Base-by-base conservation (phyloP, 1,140 invertebrate genomes). In the Cardiocondyla obscurior region DNA sequence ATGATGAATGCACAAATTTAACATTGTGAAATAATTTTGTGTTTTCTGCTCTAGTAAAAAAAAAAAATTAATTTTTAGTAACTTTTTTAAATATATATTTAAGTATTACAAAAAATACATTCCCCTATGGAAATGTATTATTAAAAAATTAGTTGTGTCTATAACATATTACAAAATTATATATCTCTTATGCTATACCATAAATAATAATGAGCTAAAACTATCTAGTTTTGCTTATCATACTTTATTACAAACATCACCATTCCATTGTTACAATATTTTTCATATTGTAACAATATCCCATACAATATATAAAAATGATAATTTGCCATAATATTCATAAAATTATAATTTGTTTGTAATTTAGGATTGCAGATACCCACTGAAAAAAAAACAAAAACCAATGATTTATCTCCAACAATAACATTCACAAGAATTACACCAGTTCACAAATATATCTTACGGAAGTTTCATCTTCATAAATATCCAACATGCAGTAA, bases 391-490 rank as follows among this genome's bases (percentile, higher is more conserved):
- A 19, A n/a, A 67, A 76, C 57, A 10, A 70, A 28, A 33, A 81
- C 36, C 33, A 22, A 46, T 69, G 36, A 49, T 3, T 67, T 49
- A 10, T 12, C 28, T 42, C n/a, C n/a, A 42, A 53, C 22, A 51
- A 49, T 33, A 73, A 2, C n/a, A 42, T 49, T 10, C 19, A 49
- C 19, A 8, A 10, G 19, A 2, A 62, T 22, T n/a, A 10, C 55
- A n/a, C 49, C 10, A 22, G 62, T 39, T 22, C 44, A 53, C 42
- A 33, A 62, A 39, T 51, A 25, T 58, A 72, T 94, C 96, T 95
- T 94, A 96, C 95, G 99, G 99, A 83, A 99, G 93, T 95, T 99
- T 99, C 97, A 99, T 99, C 90, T 98, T 96, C 99, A 99, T 99
- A 91, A 99, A 99, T 65, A 99, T 97, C 96, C 98, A 98, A 83